Evolutionary conservation across 1,140 invertebrate species (phyloP).

Genomic region (Tenebrio molitor): DNA sequence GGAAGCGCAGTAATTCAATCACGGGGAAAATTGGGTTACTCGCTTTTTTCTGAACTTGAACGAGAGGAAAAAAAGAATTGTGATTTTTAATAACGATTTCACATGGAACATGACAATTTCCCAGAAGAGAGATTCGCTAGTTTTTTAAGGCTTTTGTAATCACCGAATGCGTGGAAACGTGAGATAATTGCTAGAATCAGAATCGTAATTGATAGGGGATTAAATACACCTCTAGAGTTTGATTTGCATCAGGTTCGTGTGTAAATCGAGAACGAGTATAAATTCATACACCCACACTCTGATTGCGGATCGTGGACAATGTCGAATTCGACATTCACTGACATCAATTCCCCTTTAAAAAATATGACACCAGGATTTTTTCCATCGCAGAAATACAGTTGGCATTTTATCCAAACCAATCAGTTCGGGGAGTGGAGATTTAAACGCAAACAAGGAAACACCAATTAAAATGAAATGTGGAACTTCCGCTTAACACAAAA

Average conservation of each 20-base stretch:
- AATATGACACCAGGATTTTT: slow-evolving; percentile 10
- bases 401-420: no score
- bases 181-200: background rate
- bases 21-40: slow-evolving; percentile 28
- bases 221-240: background rate
- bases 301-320: slow-evolving; percentile 16
- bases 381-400: no score
- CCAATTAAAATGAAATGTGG: no score
- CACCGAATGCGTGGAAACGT: background rate
- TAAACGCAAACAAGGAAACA: no score
- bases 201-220: background rate
- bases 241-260: background rate
- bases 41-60: slow-evolving; percentile 30
- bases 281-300: slow-evolving; percentile 30
- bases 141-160: slow-evolving; percentile 8
- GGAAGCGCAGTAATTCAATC: slow-evolving; percentile 36
- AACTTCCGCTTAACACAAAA: no score
- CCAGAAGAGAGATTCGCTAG: background rate
- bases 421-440: no score
- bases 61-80: slow-evolving; percentile 9
- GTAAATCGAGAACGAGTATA: slow-evolving; percentile 12
- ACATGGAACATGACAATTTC: slow-evolving; percentile 17
- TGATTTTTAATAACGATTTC: slow-evolving; percentile 24
- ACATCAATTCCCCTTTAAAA: slow-evolving; percentile 36
- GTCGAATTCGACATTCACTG: slow-evolving; percentile 35